Evolutionary conservation across 2,113 vertebrate species (phyloP).

Genomic region (Verasper variegatus): DNA sequence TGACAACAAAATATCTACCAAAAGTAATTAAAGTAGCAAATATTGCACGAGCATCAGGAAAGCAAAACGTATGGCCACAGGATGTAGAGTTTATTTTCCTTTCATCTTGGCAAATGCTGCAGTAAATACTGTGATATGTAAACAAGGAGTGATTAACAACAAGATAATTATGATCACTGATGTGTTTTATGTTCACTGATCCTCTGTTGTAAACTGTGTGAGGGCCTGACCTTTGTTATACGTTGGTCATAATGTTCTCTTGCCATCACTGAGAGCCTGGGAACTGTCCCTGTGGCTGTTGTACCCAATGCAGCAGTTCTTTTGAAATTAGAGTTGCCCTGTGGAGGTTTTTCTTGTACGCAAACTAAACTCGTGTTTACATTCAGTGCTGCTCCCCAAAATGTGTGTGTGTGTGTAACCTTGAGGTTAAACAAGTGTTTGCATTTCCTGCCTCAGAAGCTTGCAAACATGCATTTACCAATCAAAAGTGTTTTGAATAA

Average conservation of each 20-base stretch:
- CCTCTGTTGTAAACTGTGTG: background rate
- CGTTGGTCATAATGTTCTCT: background rate
- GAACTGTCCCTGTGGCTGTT: background rate
- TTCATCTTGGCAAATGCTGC: background rate
- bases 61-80: background rate
- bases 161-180: background rate
- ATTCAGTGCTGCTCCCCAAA: no score
- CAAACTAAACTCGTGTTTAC: no score
- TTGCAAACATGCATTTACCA: background rate
- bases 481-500: background rate
- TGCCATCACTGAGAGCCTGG: background rate
- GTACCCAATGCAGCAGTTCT: background rate
- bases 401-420: background rate
- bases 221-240: background rate
- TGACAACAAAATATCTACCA: background rate
- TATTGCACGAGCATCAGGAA: background rate
- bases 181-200: slow-evolving; percentile 1
- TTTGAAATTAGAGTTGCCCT: background rate
- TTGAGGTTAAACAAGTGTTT: background rate
- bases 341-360: no score
- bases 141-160: background rate
- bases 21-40: background rate
- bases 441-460: background rate
- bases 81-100: background rate
- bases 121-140: background rate